Conservation (phyloP, 2,888 invertebrate genomes). For the Xylota segnis region DNA sequence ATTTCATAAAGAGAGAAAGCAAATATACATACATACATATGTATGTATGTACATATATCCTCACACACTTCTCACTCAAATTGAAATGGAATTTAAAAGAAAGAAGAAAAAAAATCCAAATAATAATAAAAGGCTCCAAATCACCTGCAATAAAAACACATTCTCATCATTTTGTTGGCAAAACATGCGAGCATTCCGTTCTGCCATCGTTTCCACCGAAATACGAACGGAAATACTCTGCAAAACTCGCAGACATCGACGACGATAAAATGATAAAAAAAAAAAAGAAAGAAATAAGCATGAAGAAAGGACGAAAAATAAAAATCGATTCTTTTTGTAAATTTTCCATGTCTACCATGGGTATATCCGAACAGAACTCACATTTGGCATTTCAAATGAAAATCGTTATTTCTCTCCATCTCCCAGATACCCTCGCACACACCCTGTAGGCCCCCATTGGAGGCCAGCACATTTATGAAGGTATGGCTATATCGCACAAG, state of each 20-base stretch:
- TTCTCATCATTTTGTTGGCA: conserved; percentile 62
- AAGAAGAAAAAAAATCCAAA: neutral
- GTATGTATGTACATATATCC: neutral
- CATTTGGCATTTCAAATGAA: conserved; percentile 54
- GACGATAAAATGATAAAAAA: conserved; percentile 29
- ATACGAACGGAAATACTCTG: conserved; percentile 11
- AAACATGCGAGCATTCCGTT: conserved; percentile 42
- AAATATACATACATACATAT: neutral
- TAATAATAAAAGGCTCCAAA: conserved; percentile 47
- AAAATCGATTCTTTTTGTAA: conserved; percentile 41
- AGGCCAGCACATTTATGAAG: conserved; percentile 6
- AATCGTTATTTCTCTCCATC: conserved; percentile 29
- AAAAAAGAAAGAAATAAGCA: conserved; percentile 7
- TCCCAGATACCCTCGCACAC: neutral
- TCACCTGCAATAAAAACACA: conserved; percentile 61
- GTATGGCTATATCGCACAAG: neutral
- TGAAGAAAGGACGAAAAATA: conserved; percentile 21
- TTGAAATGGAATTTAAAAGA: conserved; percentile 46
- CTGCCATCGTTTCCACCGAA: conserved; percentile 23
- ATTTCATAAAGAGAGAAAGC: neutral
- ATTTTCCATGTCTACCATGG: conserved; percentile 23
- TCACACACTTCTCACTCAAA: conserved; percentile 8
- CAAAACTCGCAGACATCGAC: conserved; percentile 2
- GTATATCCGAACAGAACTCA: conserved; percentile 11
- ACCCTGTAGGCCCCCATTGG: neutral